These are phyloP conservation scores for Cancer borealis DNA, from an alignment of 2,888 invertebrate genomes.

Conservation along the genomic window DNA sequence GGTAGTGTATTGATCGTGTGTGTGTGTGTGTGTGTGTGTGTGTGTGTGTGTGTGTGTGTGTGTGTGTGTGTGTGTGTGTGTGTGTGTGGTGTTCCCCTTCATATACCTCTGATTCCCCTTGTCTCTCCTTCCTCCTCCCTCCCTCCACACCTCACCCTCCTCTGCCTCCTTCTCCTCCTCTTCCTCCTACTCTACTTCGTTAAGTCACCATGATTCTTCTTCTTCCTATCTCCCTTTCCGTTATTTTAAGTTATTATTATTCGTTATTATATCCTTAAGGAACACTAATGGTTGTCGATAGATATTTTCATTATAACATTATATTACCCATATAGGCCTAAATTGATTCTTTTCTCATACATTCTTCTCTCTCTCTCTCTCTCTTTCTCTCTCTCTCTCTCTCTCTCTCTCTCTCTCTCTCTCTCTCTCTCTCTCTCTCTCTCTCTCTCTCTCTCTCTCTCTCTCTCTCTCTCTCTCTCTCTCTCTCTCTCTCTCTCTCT, in stretches of 20 bases:
- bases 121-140: background rate
- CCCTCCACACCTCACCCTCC: background rate
- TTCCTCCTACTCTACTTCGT: background rate
- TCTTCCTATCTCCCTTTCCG: background rate
- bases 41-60: slow-evolving; percentile 56
- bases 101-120: background rate
- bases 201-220: background rate
- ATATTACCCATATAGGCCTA: background rate
- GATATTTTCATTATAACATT: background rate
- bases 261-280: background rate
- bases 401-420: too few species aligned
- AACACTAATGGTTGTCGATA: background rate
- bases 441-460: background rate
- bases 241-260: background rate
- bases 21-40: slow-evolving; percentile 56
- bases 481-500: background rate
- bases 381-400: background rate
- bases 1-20: slow-evolving; percentile 46
- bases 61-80: slow-evolving; percentile 56
- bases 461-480: background rate
- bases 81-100: slow-evolving; percentile 42
- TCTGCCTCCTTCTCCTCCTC: background rate
- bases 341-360: background rate
- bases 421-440: too few species aligned
- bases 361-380: background rate